Conservation (phyloP, 2,797 vertebrate species). For the Knipowitschia caucasica region DNA sequence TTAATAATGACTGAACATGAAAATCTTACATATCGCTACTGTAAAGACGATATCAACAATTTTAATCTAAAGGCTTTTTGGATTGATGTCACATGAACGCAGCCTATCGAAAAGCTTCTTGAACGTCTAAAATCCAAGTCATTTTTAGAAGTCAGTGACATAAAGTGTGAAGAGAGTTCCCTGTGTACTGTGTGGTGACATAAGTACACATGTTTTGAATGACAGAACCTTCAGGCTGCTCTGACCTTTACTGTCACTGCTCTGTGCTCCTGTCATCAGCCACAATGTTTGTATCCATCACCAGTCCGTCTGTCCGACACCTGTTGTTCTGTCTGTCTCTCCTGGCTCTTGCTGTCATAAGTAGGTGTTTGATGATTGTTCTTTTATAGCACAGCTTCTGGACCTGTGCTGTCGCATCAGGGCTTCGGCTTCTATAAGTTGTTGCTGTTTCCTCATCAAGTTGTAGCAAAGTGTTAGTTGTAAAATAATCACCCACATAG, state of each 20-base stretch:
- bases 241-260: slow-evolving; percentile 62
- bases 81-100: no score
- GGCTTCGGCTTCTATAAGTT: slow-evolving; percentile 12
- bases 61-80: no score
- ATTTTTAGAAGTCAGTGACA: no score
- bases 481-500: no score
- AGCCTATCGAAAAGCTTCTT: no score
- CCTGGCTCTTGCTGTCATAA: slow-evolving; percentile 17
- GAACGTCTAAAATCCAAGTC: no score
- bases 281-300: slow-evolving; percentile 1
- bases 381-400: slow-evolving; percentile 8
- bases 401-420: slow-evolving; percentile 26
- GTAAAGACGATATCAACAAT: no score
- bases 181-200: slow-evolving; percentile 7
- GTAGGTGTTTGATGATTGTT: slow-evolving; percentile 21
- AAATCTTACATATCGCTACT: no score
- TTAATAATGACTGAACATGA: no score
- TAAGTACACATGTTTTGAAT: slow-evolving; percentile 35
- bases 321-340: slow-evolving; percentile 25
- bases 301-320: slow-evolving; percentile 1
- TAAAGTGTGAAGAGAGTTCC: slow-evolving; percentile 20
- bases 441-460: no score
- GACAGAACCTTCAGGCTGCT: slow-evolving; percentile 46
- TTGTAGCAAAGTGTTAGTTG: no score
- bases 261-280: slow-evolving; percentile 40